Percentiles rank a stretch among this genome's conserved stretches.
phyloP scores from a whole-genome alignment of 2,797 vertebrate genomes.

The Rhabdomys pumilio region DNA sequence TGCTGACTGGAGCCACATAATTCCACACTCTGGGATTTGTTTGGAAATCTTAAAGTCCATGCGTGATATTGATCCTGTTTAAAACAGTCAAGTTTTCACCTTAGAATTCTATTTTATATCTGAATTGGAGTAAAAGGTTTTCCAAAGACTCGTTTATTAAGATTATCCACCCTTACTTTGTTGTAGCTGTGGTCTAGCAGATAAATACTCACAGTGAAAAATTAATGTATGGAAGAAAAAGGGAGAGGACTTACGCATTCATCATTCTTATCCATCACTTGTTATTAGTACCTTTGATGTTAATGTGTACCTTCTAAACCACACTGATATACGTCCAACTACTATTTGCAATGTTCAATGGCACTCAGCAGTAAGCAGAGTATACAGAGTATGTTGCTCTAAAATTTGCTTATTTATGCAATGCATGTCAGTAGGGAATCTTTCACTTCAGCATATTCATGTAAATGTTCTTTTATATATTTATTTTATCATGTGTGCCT shows the following conservation, averaged over 20 bases:
- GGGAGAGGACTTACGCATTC: not conserved
- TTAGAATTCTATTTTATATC: not conserved
- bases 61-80: not conserved
- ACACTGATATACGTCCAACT: not conserved
- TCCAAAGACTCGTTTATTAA: not conserved
- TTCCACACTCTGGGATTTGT: not conserved
- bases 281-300: not conserved
- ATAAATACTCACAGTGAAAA: not conserved
- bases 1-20: not conserved
- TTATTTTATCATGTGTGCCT: not conserved
- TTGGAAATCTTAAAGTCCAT: slow-evolving; percentile 6
- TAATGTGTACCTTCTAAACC: not conserved
- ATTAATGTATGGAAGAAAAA: not conserved
- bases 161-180: not conserved
- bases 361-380: not conserved
- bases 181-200: not conserved
- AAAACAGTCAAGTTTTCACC: slow-evolving; percentile 16
- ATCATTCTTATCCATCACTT: not conserved
- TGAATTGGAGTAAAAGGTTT: not conserved
- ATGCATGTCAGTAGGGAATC: not conserved
- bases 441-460: not conserved
- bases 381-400: no score
- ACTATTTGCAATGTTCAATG: not conserved
- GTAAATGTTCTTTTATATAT: not conserved
- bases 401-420: not conserved